Evolutionary conservation across 1,140 invertebrate genomes (phyloP).

Genomic region (Xylocopa sonorina): DNA sequence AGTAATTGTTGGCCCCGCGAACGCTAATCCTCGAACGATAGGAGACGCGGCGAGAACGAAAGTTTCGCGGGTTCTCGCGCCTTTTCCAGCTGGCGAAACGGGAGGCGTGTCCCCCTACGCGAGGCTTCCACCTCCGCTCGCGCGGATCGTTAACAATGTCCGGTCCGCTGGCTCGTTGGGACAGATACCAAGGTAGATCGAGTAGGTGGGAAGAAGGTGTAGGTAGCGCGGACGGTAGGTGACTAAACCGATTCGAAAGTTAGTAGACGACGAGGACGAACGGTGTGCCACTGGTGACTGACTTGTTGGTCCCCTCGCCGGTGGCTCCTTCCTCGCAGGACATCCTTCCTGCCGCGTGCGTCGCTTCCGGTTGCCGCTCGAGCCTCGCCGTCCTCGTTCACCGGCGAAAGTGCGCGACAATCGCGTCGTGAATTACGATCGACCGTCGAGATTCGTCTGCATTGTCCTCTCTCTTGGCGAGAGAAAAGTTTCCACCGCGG

Average conservation of each 20-base stretch:
- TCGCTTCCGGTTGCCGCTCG: conserved; percentile 42
- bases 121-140: conserved; percentile 28
- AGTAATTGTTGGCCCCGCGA: conserved; percentile 22
- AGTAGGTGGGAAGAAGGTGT: conserved; percentile 62
- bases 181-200: conserved; percentile 45
- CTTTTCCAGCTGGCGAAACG: conserved; percentile 14
- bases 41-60: background rate
- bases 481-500: background rate
- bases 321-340: conserved; percentile 29
- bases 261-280: conserved; percentile 36
- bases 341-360: conserved; percentile 52
- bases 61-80: background rate
- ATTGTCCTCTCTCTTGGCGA: background rate
- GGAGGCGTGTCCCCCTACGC: conserved; percentile 33
- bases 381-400: background rate
- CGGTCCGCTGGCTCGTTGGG: background rate
- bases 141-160: conserved; percentile 45
- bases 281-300: background rate
- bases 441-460: background rate
- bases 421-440: conserved; percentile 31
- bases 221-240: conserved; percentile 56
- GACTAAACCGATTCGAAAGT: conserved; percentile 65
- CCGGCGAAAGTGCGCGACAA: background rate
- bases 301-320: background rate
- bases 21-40: conserved; percentile 15